phyloP scores from a whole-genome alignment of 2,888 invertebrate species.

The Ramazzottius varieornatus region DNA sequence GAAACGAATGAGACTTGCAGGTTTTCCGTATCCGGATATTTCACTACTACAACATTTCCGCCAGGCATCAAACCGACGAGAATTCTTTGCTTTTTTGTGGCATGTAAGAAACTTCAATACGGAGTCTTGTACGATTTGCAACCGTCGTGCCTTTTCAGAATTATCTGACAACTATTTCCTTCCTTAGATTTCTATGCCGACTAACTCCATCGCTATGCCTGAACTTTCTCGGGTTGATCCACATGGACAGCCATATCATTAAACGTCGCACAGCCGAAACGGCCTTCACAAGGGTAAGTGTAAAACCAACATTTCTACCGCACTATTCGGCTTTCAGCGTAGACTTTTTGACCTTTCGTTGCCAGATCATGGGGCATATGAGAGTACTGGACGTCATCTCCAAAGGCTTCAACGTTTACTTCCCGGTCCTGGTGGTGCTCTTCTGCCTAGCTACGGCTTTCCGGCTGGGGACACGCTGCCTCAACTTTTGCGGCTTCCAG shows the following conservation, averaged over 20 bases:
- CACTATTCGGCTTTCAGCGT: background rate
- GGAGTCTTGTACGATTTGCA: too few species aligned
- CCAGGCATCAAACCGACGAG: conserved; percentile 92
- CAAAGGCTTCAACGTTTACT: conserved; percentile 94
- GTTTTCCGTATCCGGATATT: conserved; percentile 79
- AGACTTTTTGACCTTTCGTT: background rate
- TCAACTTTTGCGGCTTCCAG: conserved; percentile 75
- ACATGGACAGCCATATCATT: conserved; percentile 23
- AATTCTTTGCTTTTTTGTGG: conserved; percentile 95
- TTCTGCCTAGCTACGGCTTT: conserved; percentile 81
- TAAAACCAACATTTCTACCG: too few species aligned
- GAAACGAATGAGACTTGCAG: too few species aligned
- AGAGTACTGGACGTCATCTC: conserved; percentile 85
- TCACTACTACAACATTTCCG: conserved; percentile 84
- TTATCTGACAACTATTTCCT: too few species aligned
- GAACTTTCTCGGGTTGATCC: conserved; percentile 29
- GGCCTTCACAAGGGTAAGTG: conserved; percentile 55
- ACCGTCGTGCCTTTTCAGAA: too few species aligned
- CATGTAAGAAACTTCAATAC: too few species aligned
- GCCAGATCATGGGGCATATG: conserved; percentile 87
- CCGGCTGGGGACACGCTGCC: conserved; percentile 60
- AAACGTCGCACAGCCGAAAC: conserved; percentile 44
- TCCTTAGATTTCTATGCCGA: conserved; percentile 25
- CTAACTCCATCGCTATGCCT: conserved; percentile 29
- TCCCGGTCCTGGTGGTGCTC: conserved; percentile 79